Percentiles rank a stretch among this genome's conserved stretches.
Evolutionary conservation across 2,888 invertebrate species (phyloP).

Genomic region (Heliothis peltigera): DNA sequence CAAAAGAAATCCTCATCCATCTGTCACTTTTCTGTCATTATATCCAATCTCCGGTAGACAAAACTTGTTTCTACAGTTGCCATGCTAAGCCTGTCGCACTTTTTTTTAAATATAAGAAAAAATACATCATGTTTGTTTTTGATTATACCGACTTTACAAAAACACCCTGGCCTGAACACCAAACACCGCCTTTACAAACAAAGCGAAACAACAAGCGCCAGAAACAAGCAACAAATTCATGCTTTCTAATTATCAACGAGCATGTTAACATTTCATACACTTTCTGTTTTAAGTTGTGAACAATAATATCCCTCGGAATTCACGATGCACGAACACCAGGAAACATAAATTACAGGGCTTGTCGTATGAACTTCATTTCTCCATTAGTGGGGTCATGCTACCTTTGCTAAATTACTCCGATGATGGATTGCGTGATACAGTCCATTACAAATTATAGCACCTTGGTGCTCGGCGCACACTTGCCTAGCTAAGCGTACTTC

Average conservation of each 20-base stretch:
- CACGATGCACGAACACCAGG: slow-evolving; percentile 36
- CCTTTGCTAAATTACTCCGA: slow-evolving; percentile 70
- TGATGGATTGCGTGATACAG: slow-evolving; percentile 71
- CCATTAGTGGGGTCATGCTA: slow-evolving; percentile 72
- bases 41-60: no score
- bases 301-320: slow-evolving; percentile 34
- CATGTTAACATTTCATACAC: slow-evolving; percentile 11
- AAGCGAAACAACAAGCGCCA: not conserved
- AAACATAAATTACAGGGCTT: slow-evolving; percentile 64
- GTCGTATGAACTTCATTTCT: slow-evolving; percentile 70
- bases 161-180: not conserved
- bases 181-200: not conserved
- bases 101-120: no score
- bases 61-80: no score
- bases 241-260: slow-evolving; percentile 9
- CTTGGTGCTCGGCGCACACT: slow-evolving; percentile 53
- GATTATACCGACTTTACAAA: not conserved
- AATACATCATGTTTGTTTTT: no score
- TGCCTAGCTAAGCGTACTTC: slow-evolving; percentile 33
- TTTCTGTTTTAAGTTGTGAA: slow-evolving; percentile 30
- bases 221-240: slow-evolving; percentile 11
- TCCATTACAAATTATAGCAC: slow-evolving; percentile 64
- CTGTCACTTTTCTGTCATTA: no score
- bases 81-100: no score
- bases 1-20: no score